Evolutionary conservation across 2,888 invertebrate species (phyloP), one percentile per base, ranked within the genome.

Genomic region (Scaptomyza flava): DNA sequence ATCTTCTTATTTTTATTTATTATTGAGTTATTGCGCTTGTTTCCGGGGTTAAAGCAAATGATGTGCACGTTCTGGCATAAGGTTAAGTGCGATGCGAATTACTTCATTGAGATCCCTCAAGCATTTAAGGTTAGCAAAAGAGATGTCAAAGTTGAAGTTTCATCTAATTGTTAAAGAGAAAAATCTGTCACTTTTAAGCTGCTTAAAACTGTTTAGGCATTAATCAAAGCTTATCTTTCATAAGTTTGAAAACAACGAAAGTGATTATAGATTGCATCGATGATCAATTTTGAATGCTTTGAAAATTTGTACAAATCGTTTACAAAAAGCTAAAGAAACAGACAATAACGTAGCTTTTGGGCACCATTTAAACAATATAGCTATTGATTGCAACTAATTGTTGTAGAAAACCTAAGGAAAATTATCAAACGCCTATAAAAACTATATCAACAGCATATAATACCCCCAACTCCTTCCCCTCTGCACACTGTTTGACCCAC

Each of bases 401-500:
- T 82, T 80, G 88, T 61, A 61, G 84, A 70, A 87, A 80, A 82
- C 64, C 53, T 67, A 74, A 70, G 77, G 78, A 88, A 81, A 82
- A 88, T 82, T 82, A 82, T 82, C 88, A 82, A 82, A 86, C 87
- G 81, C 84, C 87, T 81, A 82, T 82, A 88, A 88, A 82, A 82
- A 82, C 74, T 82, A 82, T 82, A 82, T 86, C 82, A 82, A 77
- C 77, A 23, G 23, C 23, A 69, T 67, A 77, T 68, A 70, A 43
- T 45, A 53, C 51, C 14, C 41, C 9, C 9, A 3, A 41, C 41
- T 9, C 17, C 57, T 48, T 9, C 14, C 38, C 20, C 14, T 11
- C 9, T 14, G 2, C 53, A 23, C 3, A 1, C 31, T 11, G 31
- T 52, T 46, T 38, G 3, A 33, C 30, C 17, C 57, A 41, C 38